A percentile compares a stretch with the other conserved stretches of the same genome.
phyloP scores from a whole-genome alignment of 1,140 invertebrate species.

The Stegodyphus dumicola region DNA sequence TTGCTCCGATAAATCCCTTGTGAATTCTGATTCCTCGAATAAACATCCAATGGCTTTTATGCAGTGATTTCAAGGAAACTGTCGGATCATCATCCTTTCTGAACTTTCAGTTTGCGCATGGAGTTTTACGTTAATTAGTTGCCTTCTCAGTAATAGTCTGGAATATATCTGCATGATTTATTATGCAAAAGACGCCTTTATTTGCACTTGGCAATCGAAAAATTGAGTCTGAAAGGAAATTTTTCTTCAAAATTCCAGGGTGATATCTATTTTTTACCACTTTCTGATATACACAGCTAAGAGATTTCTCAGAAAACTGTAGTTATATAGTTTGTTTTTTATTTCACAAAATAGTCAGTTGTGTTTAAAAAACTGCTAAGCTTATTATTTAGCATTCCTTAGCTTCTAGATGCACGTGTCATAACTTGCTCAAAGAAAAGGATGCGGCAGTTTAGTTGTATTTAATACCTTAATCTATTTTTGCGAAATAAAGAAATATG shows the following conservation, averaged over 20 bases:
- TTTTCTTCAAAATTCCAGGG: too few species aligned
- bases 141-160: background rate
- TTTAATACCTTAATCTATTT: background rate
- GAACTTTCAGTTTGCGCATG: background rate
- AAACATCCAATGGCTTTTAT: background rate
- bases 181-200: too few species aligned
- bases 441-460: background rate
- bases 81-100: background rate
- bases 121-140: background rate
- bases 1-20: background rate
- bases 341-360: too few species aligned
- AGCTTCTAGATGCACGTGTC: background rate
- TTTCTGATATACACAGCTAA: too few species aligned
- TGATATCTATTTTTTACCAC: too few species aligned
- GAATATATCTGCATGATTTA: background rate
- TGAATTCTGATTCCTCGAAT: background rate
- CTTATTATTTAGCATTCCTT: background rate
- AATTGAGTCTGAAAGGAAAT: too few species aligned
- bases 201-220: too few species aligned
- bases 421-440: background rate
- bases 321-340: too few species aligned
- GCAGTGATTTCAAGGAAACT: too few species aligned
- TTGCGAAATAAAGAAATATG: background rate
- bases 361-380: background rate
- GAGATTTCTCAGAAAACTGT: too few species aligned